Evolutionary conservation across 2,888 invertebrate genomes (phyloP).

Genomic region (Chirona hameri): DNA sequence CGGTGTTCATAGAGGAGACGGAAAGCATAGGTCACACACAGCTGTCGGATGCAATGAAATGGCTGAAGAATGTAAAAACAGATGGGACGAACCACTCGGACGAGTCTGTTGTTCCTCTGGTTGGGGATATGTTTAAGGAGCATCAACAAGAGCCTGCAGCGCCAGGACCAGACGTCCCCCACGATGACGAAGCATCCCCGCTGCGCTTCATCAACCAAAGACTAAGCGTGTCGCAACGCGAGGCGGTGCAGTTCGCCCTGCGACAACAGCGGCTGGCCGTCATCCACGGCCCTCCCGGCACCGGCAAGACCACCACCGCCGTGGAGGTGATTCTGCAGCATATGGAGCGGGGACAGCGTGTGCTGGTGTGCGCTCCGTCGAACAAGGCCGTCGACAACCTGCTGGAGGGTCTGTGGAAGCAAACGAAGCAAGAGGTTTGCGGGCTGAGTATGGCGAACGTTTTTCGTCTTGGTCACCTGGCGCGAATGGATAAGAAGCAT

Average conservation of each 20-base stretch:
- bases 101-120: conserved; percentile 43
- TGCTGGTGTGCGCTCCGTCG: conserved; percentile 56
- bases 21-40: conserved; percentile 47
- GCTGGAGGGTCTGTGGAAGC: conserved; percentile 49
- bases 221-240: conserved; percentile 52
- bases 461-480: conserved; percentile 56
- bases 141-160: conserved; percentile 35
- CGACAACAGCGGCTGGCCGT: conserved; percentile 52
- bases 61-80: conserved; percentile 43
- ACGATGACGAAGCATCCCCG: conserved; percentile 13
- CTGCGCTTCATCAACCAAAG: conserved; percentile 34
- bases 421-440: too few relatives aligned
- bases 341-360: conserved; percentile 47
- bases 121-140: conserved; percentile 49
- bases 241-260: conserved; percentile 53
- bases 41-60: background rate
- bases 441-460: conserved; percentile 44
- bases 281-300: conserved; percentile 58
- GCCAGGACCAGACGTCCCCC: conserved; percentile 35
- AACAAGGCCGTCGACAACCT: conserved; percentile 59
- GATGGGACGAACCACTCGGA: conserved; percentile 41
- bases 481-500: conserved; percentile 50
- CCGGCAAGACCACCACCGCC: conserved; percentile 58
- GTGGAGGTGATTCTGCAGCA: conserved; percentile 54
- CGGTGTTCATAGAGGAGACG: conserved; percentile 47